These are phyloP conservation scores for Cardiocondyla obscurior DNA, from an alignment of 1,140 invertebrate genomes.

Conservation along the genomic window DNA sequence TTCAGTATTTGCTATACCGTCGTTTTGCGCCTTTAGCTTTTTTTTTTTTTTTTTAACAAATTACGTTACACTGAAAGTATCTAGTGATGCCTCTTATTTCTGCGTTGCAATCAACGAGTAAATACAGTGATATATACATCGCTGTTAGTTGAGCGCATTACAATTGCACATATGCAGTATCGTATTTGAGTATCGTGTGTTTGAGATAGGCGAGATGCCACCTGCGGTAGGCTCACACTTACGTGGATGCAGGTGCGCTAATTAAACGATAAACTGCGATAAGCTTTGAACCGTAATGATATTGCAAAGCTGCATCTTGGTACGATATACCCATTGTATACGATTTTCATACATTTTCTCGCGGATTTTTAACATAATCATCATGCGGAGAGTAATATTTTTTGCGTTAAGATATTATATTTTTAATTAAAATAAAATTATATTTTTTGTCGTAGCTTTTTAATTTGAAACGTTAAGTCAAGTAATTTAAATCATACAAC, in stretches of 20 bases:
- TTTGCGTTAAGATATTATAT: not conserved
- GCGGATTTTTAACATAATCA: not conserved
- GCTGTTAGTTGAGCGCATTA: not conserved
- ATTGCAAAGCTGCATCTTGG: not conserved
- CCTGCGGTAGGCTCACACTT: slow-evolving; percentile 36
- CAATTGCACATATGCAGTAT: not conserved
- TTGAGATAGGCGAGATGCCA: slow-evolving; percentile 24
- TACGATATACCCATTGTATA: not conserved
- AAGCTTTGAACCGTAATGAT: slow-evolving; percentile 18
- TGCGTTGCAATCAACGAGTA: not conserved
- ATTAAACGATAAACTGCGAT: slow-evolving; percentile 52
- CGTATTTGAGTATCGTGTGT: too few relatives aligned
- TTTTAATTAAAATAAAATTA: not conserved
- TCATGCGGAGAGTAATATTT: not conserved
- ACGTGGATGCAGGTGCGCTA: slow-evolving; percentile 42
- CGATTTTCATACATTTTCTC: not conserved
- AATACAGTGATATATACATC: slow-evolving; percentile 12
- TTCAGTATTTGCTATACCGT: too few relatives aligned
- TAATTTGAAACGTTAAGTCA: not conserved
- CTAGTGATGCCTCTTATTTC: not conserved
- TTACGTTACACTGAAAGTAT: not conserved
- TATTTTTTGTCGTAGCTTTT: not conserved
- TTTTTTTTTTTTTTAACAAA: not conserved
- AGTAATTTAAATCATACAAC: too few relatives aligned
- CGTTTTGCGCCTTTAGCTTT: too few relatives aligned